Evolutionary conservation across 2,113 vertebrate genomes (phyloP), one percentile per base, ranked within the genome.

Genomic region (Nyctereutes procyonoides): DNA sequence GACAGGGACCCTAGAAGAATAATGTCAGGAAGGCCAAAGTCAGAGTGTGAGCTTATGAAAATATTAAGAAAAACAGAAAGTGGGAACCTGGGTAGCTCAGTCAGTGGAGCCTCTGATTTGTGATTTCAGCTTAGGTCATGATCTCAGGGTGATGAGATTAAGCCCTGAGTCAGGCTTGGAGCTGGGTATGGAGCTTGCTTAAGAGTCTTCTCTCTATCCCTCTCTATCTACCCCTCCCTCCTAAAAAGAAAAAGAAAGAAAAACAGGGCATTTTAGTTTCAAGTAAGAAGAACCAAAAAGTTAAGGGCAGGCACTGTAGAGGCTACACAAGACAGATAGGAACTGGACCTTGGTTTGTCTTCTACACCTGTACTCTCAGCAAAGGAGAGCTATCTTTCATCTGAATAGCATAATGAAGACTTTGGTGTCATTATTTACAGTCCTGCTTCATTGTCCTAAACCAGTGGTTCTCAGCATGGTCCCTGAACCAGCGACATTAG

Each of bases 51-150:
- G 24, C 32, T 26, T 43, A 13, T 8, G 85, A 51, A 67, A 76
- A 38, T 71, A 92, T 13, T 88, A 95, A 88, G 69, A 88, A 83
- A 71, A 60, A 74, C 35, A 55, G 74, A 88, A 43, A 83, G 30
- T 5, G 22, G 17, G 67, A 3, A 1, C 15, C 65, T 67, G 65
- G 30, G 65, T 17, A 15, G 30, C 65, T 67, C 65, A 67, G 65
- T 67, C 65, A 67, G 30, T 67, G 32, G 15, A 17, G 16, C 67
- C 16, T 69, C 32, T 69, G 67, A 17, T 17, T 58, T 19, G 16
- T 69, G 65, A 69, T 69, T 35, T 69, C 32, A 69, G 67, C 32
- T 69, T n/a, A 69, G 67, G n/a, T 69, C 67, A 19, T 69, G 16
- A 20, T 69, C 67, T 17, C 32, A 17, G 65, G 17, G 17, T 69